A percentile compares a stretch with the other conserved stretches of the same genome.
Conservation (phyloP, 2,888 invertebrate species). For the Beris chalybata region DNA sequence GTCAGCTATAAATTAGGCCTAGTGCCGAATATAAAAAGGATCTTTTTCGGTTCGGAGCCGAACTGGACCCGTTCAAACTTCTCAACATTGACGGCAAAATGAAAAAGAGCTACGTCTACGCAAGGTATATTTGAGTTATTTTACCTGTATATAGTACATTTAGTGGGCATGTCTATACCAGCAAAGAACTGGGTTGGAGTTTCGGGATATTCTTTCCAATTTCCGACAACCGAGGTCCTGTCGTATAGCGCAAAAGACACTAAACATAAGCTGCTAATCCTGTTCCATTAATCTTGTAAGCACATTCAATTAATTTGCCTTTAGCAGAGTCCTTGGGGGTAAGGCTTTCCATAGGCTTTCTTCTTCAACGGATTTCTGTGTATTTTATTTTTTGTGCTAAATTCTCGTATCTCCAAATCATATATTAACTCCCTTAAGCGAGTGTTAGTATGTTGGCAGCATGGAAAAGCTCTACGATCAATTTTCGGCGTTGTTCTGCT, state of each 20-base stretch:
- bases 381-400: no score
- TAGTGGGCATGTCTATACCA: background rate
- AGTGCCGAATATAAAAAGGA: no score
- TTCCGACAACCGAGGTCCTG: constrained; percentile 10
- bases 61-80: no score
- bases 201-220: background rate
- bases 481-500: no score
- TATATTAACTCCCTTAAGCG: no score
- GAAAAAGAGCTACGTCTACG: no score
- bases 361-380: background rate
- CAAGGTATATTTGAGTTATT: background rate
- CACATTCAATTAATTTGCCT: constrained; percentile 18
- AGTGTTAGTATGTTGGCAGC: no score
- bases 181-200: background rate
- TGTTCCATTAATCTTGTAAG: constrained; percentile 15
- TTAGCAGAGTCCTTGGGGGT: background rate
- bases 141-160: background rate
- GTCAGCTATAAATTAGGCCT: constrained; percentile 14
- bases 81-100: no score
- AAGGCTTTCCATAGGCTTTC: background rate
- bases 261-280: constrained; percentile 13
- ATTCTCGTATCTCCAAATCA: no score
- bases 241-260: background rate
- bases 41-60: no score
- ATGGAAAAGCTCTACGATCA: no score